A percentile compares a stretch with the other conserved stretches of the same genome.
Conservation (phyloP, 2,797 vertebrate species). For the Molossus molossus region DNA sequence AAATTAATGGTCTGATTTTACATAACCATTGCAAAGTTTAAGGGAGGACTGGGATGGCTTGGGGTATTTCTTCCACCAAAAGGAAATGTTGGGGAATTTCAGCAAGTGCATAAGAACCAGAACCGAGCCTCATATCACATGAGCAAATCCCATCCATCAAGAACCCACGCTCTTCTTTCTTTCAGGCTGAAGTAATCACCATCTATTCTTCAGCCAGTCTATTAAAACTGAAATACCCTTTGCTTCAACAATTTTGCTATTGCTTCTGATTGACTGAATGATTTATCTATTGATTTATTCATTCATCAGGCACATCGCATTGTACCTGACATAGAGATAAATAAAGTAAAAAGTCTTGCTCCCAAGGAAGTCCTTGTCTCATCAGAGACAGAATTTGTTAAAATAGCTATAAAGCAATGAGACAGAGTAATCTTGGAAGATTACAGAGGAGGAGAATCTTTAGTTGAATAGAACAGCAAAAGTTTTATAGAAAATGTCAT, state of each 20-base stretch:
- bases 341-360: conserved; percentile 39
- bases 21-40: background rate
- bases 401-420: background rate
- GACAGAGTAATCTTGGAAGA: background rate
- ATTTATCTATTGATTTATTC: conserved; percentile 60
- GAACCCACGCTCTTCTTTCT: background rate
- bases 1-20: background rate
- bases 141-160: background rate
- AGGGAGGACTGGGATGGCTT: background rate
- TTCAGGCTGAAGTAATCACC: conserved; percentile 38
- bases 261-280: conserved; percentile 61
- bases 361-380: conserved; percentile 11
- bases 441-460: background rate
- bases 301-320: conserved; percentile 51
- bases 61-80: background rate
- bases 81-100: background rate
- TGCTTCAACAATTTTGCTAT: conserved; percentile 59
- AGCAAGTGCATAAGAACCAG: background rate
- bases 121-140: background rate
- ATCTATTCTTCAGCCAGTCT: conserved; percentile 15
- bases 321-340: conserved; percentile 27
- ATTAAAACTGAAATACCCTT: conserved; percentile 63
- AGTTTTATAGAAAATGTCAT: background rate
- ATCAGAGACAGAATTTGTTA: background rate
- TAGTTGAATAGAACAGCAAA: background rate